These are phyloP conservation scores for Carabus problematicus DNA, from an alignment of 2,888 invertebrate species.

Conservation along the genomic window DNA sequence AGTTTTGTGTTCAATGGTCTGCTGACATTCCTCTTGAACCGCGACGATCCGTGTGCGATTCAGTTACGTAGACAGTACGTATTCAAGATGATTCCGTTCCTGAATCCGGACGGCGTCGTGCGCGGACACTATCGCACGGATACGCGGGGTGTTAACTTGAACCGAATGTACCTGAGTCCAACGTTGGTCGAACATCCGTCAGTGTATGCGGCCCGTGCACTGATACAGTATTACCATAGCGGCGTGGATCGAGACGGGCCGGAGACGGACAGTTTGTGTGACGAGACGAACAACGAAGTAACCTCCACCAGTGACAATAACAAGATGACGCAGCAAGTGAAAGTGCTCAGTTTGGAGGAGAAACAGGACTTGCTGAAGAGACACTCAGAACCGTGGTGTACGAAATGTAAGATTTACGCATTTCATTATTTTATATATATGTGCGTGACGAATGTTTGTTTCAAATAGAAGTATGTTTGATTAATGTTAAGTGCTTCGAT, in stretches of 20 bases:
- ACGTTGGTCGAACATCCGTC: slow-evolving; percentile 78
- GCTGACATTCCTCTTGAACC: slow-evolving; percentile 76
- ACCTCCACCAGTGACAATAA: slow-evolving; percentile 41
- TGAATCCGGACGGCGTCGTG: slow-evolving; percentile 91
- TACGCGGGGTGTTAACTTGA: slow-evolving; percentile 85
- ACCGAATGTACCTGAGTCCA: slow-evolving; percentile 85
- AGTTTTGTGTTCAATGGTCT: slow-evolving; percentile 91
- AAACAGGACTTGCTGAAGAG: slow-evolving; percentile 43
- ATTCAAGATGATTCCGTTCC: slow-evolving; percentile 88
- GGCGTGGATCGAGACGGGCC: slow-evolving; percentile 68
- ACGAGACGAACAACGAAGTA: slow-evolving; percentile 5
- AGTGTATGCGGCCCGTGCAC: slow-evolving; percentile 82
- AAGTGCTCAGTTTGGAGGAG: slow-evolving; percentile 34
- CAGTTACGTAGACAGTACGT: slow-evolving; percentile 78
- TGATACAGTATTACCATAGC: slow-evolving; percentile 78
- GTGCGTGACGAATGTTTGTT: too few relatives aligned
- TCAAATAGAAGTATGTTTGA: too few relatives aligned
- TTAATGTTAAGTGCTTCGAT: too few relatives aligned
- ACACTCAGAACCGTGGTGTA: slow-evolving; percentile 61
- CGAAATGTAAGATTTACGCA: slow-evolving; percentile 62
- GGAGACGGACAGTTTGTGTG: slow-evolving; percentile 50
- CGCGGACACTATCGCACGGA: slow-evolving; percentile 88
- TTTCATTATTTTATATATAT: too few relatives aligned
- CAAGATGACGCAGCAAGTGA: slow-evolving; percentile 54
- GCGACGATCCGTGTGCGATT: slow-evolving; percentile 77